Evolutionary conservation across 2,797 vertebrate species (phyloP).

Genomic region (Lagodon rhomboides): DNA sequence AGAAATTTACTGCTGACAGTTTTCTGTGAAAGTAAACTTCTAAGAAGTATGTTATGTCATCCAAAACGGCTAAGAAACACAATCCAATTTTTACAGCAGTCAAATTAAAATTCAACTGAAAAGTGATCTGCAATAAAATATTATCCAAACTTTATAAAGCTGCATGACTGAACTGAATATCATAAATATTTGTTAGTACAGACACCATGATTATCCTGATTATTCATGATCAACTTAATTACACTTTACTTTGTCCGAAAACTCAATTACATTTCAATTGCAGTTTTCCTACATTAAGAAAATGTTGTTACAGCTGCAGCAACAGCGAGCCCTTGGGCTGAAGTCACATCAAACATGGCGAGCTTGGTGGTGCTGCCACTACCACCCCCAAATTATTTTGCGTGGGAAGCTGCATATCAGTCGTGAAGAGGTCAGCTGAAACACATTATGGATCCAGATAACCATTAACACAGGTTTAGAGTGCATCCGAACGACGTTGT

Average conservation of each 20-base stretch:
- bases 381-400: not conserved
- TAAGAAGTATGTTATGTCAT: slow-evolving; percentile 60
- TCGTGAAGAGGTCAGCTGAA: not conserved
- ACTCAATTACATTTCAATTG: not conserved
- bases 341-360: not conserved
- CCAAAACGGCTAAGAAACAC: slow-evolving; percentile 56
- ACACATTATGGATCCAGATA: not conserved
- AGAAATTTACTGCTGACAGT: slow-evolving; percentile 55
- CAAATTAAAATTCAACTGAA: slow-evolving; percentile 1
- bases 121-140: not conserved
- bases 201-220: not conserved
- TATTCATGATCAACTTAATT: not conserved
- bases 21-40: slow-evolving; percentile 77
- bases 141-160: not conserved
- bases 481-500: not conserved
- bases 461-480: not conserved
- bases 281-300: not conserved
- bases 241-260: not conserved
- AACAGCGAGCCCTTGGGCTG: not conserved
- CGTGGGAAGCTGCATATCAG: not conserved
- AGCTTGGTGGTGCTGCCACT: not conserved
- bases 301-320: not conserved
- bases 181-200: not conserved
- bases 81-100: slow-evolving; percentile 39
- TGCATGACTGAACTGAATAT: slow-evolving; percentile 1